A percentile compares a stretch with the other conserved stretches of the same genome.
Evolutionary conservation across 2,113 vertebrate species (phyloP).

Genomic region (Tapirus terrestris): DNA sequence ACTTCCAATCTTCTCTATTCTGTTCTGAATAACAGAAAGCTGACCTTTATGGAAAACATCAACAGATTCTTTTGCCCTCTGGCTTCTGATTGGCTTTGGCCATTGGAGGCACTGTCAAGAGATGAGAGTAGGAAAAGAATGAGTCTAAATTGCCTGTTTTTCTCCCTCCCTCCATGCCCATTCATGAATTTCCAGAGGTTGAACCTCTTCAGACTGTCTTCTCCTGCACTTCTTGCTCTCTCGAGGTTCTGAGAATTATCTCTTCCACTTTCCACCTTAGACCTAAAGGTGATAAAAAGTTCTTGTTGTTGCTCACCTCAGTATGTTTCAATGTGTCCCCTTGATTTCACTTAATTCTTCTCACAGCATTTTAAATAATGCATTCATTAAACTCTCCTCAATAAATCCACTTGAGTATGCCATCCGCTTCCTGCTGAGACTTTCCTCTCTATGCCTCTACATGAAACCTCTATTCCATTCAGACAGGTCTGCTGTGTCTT

Average conservation of each 20-base stretch:
- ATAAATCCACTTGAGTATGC: not conserved
- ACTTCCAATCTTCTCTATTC: not conserved
- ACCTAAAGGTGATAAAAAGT: not conserved
- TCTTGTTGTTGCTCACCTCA: not conserved
- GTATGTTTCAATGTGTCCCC: not conserved
- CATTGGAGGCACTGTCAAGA: not conserved
- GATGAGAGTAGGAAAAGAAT: not conserved
- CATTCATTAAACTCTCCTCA: not conserved
- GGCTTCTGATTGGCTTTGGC: slow-evolving; percentile 1
- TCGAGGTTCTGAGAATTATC: not conserved
- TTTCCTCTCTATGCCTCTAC: not conserved
- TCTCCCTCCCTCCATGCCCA: not conserved
- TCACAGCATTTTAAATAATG: not conserved
- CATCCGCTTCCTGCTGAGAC: not conserved
- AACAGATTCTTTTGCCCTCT: not conserved
- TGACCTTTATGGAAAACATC: not conserved
- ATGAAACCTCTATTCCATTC: not conserved
- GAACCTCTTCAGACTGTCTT: not conserved
- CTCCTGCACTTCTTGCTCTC: not conserved
- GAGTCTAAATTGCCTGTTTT: not conserved
- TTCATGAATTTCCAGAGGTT: not conserved
- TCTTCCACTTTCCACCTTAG: not conserved
- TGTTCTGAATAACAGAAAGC: not conserved
- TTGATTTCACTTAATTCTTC: not conserved
- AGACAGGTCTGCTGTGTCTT: not conserved